These are phyloP conservation scores for Platypus cylindrus DNA, from an alignment of 2,888 invertebrate species.

Conservation along the genomic window DNA sequence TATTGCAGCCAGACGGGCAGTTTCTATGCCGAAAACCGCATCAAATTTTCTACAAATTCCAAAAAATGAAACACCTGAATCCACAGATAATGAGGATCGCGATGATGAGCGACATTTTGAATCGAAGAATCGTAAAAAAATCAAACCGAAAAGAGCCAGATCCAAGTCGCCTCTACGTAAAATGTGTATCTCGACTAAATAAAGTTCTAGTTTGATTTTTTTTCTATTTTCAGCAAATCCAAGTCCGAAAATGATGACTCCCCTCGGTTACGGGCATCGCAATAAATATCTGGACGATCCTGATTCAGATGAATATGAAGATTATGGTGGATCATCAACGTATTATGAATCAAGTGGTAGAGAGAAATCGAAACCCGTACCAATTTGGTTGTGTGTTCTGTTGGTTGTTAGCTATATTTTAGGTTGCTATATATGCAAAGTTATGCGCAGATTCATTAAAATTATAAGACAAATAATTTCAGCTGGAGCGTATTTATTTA, in stretches of 20 bases:
- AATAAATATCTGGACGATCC: conserved; percentile 47
- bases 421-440: conserved; percentile 4
- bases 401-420: conserved; percentile 65
- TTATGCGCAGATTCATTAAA: neutral
- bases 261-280: conserved; percentile 51
- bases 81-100: conserved; percentile 19
- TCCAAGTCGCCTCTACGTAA: conserved; percentile 21
- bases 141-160: conserved; percentile 15
- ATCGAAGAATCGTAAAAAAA: conserved; percentile 14
- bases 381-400: conserved; percentile 81
- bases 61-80: conserved; percentile 24
- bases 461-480: conserved; percentile 36
- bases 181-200: neutral
- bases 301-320: conserved; percentile 46
- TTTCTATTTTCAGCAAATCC: conserved; percentile 23
- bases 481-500: conserved; percentile 77
- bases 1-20: conserved; percentile 9
- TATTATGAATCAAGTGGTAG: conserved; percentile 31
- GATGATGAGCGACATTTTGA: conserved; percentile 15
- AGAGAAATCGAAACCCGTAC: conserved; percentile 55
- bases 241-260: conserved; percentile 54
- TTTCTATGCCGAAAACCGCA: conserved; percentile 11
- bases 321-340: conserved; percentile 27
- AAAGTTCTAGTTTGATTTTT: neutral
- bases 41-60: conserved; percentile 26